phyloP scores from a whole-genome alignment of 37 sponge, comb jelly and placozoan genomes.

The Halichondria panicea region DNA sequence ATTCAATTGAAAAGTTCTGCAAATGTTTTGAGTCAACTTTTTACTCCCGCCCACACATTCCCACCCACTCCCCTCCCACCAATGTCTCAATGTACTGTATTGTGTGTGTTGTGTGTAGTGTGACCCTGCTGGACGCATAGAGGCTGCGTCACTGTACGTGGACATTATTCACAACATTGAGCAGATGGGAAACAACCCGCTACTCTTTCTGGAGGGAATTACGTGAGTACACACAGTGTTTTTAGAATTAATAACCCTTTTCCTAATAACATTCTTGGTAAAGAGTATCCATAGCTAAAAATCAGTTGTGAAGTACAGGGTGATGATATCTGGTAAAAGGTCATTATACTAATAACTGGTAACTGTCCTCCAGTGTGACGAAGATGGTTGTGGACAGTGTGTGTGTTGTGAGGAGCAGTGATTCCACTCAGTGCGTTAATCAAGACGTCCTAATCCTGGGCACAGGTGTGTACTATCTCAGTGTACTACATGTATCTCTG shows the following conservation, averaged over 20 bases:
- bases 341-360: not conserved
- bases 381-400: slow-evolving; percentile 17
- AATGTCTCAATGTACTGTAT: not conserved
- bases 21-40: too few relatives aligned
- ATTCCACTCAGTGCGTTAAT: slow-evolving; percentile 2
- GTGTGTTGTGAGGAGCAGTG: slow-evolving; percentile 21
- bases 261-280: too few relatives aligned
- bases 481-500: too few relatives aligned
- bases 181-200: slow-evolving; percentile 16
- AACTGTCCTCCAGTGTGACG: not conserved
- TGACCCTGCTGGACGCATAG: slow-evolving; percentile 6
- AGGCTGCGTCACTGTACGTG: not conserved
- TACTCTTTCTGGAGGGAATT: slow-evolving; percentile 19
- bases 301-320: too few relatives aligned
- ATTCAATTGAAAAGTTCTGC: too few relatives aligned
- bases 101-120: slow-evolving; percentile 3
- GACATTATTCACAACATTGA: slow-evolving; percentile 1
- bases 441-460: slow-evolving; percentile 36
- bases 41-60: too few relatives aligned
- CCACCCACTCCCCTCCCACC: too few relatives aligned
- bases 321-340: not conserved
- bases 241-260: not conserved
- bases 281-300: too few relatives aligned
- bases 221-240: not conserved
- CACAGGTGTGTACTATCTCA: too few relatives aligned